phyloP scores from a whole-genome alignment of 1,140 invertebrate genomes.

The Schlechtendalia chinensis region DNA sequence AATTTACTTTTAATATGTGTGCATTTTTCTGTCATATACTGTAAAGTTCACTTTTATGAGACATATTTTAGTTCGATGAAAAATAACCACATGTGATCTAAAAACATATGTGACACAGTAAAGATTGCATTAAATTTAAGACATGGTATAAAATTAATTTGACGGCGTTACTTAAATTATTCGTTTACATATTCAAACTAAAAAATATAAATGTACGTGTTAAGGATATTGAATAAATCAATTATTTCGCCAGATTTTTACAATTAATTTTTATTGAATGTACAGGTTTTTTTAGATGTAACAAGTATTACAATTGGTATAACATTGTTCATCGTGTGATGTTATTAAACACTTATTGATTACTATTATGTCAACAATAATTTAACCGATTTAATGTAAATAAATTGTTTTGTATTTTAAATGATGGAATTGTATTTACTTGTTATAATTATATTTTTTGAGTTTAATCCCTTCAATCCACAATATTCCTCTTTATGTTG shows the following conservation, averaged over 20 bases:
- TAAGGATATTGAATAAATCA: neutral
- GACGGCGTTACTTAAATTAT: neutral
- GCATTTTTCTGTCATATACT: too few species aligned
- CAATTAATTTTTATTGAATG: neutral
- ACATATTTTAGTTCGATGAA: neutral
- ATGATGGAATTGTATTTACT: neutral
- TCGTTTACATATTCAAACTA: neutral
- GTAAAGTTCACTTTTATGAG: too few species aligned
- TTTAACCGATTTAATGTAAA: neutral
- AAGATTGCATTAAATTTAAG: neutral
- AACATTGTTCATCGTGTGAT: neutral
- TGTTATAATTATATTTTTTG: neutral
- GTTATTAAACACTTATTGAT: neutral
- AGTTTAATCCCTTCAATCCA: neutral
- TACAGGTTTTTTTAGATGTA: neutral
- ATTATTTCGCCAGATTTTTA: neutral
- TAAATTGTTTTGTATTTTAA: neutral
- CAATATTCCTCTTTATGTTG: neutral
- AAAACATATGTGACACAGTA: neutral
- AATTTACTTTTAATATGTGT: neutral
- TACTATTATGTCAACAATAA: neutral
- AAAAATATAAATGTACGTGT: neutral
- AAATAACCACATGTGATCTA: neutral
- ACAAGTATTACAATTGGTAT: neutral
- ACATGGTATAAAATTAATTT: neutral